A percentile compares a stretch with the other conserved stretches of the same genome.
These are phyloP conservation scores for Chelonia mydas DNA, from an alignment of 2,797 vertebrate species.

Conservation along the genomic window DNA sequence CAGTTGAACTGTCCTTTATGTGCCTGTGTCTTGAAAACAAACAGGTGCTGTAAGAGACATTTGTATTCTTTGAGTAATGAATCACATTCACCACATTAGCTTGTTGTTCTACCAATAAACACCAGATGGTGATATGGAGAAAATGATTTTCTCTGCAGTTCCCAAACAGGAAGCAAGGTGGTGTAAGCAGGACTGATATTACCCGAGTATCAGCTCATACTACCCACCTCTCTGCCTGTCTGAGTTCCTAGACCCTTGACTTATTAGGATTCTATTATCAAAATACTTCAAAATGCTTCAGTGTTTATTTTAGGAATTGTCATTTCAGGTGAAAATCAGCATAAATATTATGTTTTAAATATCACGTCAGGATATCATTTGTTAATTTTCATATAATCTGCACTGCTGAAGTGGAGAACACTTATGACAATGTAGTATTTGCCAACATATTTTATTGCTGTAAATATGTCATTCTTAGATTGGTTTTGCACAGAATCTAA, in stretches of 20 bases:
- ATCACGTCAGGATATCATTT: background rate
- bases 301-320: background rate
- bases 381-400: accelerated
- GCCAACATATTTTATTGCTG: background rate
- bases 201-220: conserved; percentile 22
- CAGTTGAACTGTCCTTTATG: background rate
- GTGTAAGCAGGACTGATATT: background rate
- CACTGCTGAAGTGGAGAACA: background rate
- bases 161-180: background rate
- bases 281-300: background rate
- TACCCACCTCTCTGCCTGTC: conserved; percentile 17
- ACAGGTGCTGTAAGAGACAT: background rate
- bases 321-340: background rate
- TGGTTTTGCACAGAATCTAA: background rate
- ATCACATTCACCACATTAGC: background rate
- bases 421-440: background rate
- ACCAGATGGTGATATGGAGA: background rate
- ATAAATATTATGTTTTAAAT: background rate
- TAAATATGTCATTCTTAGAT: background rate
- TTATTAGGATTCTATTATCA: conserved; percentile 3
- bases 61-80: background rate
- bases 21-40: background rate
- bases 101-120: background rate
- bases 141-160: conserved; percentile 16
- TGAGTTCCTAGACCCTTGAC: background rate